phyloP scores from a whole-genome alignment of 2,113 vertebrate genomes.

The Acanthochromis polyacanthus region DNA sequence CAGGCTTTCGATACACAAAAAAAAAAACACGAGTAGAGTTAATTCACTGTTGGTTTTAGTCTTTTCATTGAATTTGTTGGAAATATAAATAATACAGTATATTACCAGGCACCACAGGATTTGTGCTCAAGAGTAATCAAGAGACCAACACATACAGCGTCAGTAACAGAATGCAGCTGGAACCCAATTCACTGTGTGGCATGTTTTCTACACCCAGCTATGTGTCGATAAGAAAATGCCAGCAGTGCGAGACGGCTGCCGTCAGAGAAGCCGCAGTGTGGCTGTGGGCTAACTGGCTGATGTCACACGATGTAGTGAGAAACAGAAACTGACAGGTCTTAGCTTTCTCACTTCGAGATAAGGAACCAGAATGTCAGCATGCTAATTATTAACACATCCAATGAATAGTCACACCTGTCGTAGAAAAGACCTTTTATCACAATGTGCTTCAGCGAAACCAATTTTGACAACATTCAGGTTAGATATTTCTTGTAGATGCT shows the following conservation, averaged over 20 bases:
- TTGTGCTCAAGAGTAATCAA: not conserved
- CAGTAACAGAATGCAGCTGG: not conserved
- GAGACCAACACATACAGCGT: not conserved
- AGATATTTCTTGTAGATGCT: conserved; percentile 6
- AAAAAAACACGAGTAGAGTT: not conserved
- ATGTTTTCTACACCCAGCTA: conserved; percentile 18
- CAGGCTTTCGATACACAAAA: not conserved
- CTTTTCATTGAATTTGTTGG: not conserved
- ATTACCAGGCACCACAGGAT: not conserved
- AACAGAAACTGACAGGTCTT: conserved; percentile 32
- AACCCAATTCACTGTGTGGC: not conserved
- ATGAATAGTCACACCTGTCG: conserved; percentile 31
- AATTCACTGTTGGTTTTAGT: not conserved
- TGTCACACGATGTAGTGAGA: conserved; percentile 29
- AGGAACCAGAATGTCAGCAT: conserved; percentile 38
- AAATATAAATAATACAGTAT: not conserved
- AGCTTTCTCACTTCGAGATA: conserved; percentile 22
- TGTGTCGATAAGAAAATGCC: conserved; percentile 23
- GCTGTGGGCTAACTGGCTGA: conserved; percentile 23
- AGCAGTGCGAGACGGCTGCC: conserved; percentile 23
- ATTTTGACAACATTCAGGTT: conserved; percentile 9
- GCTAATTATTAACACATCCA: conserved; percentile 39
- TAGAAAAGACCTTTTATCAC: conserved; percentile 4
- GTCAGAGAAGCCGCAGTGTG: conserved; percentile 11
- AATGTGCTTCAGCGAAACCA: not conserved